Conservation (phyloP, 2,888 invertebrate genomes). For the Stenurella melanura region DNA sequence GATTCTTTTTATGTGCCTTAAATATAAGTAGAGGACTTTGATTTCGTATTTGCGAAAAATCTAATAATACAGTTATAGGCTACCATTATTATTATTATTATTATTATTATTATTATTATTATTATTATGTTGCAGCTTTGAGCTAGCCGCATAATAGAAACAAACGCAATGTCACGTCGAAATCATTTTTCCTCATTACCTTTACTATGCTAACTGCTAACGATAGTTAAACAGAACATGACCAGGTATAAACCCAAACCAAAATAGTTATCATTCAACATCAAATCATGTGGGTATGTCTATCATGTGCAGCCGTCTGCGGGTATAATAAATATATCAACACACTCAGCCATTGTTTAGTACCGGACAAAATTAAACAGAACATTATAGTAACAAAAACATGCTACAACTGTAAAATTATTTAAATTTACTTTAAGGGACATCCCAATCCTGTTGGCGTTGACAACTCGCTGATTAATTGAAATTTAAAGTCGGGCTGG, state of each 20-base stretch:
- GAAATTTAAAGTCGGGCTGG: constrained; percentile 59
- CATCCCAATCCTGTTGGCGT: constrained; percentile 41
- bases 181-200: neutral
- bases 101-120: too few relatives aligned
- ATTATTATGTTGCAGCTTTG: too few relatives aligned
- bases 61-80: too few relatives aligned
- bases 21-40: too few relatives aligned
- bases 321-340: constrained; percentile 45
- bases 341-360: constrained; percentile 33
- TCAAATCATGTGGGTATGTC: constrained; percentile 46
- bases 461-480: constrained; percentile 58
- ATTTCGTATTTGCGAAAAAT: too few relatives aligned
- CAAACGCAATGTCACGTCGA: neutral
- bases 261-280: constrained; percentile 39
- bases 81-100: too few relatives aligned
- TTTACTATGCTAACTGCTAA: neutral
- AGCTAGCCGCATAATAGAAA: too few relatives aligned
- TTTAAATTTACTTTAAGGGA: constrained; percentile 36
- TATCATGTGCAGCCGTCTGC: constrained; percentile 39
- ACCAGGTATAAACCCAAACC: constrained; percentile 41
- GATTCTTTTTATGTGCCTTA: too few relatives aligned
- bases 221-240: neutral
- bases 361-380: constrained; percentile 28
- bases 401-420: constrained; percentile 41
- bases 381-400: constrained; percentile 37